phyloP scores from a whole-genome alignment of 2,888 invertebrate species.

The Schrankia costaestrigalis region DNA sequence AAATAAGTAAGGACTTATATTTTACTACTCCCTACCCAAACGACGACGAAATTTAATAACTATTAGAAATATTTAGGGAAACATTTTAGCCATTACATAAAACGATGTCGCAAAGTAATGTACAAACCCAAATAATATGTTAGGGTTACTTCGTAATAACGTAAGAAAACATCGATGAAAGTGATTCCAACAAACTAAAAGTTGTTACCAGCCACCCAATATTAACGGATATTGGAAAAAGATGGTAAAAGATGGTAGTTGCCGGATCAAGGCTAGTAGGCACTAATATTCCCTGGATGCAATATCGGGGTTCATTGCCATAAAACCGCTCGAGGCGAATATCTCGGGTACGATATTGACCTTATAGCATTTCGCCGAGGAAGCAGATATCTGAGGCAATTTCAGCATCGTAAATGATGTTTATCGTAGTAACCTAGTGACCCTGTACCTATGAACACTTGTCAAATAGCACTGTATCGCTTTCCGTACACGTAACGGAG shows the following conservation, averaged over 20 bases:
- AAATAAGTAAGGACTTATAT: constrained; percentile 7
- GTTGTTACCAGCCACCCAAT: constrained; percentile 51
- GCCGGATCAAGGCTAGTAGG: constrained; percentile 61
- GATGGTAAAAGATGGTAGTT: constrained; percentile 62
- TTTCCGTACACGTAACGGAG: constrained; percentile 25
- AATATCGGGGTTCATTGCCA: constrained; percentile 66
- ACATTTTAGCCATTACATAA: constrained; percentile 19
- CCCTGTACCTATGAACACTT: constrained; percentile 37
- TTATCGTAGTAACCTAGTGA: constrained; percentile 55
- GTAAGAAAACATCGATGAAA: constrained; percentile 42
- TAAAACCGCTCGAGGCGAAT: constrained; percentile 64
- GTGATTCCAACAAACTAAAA: constrained; percentile 50
- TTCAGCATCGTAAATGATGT: constrained; percentile 60
- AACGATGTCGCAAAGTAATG: constrained; percentile 31
- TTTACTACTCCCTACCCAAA: constrained; percentile 12
- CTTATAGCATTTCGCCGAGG: constrained; percentile 54
- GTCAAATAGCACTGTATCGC: constrained; percentile 32
- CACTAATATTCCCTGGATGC: constrained; percentile 67
- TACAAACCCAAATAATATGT: constrained; percentile 23
- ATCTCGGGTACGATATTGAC: constrained; percentile 62
- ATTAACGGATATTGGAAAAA: constrained; percentile 72
- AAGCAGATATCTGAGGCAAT: constrained; percentile 60
- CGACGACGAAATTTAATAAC: constrained; percentile 23
- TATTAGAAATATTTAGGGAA: constrained; percentile 24
- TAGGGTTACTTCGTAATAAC: constrained; percentile 20